phyloP scores from a whole-genome alignment of 2,888 invertebrate species.

The Eupithecia pulchellata region DNA sequence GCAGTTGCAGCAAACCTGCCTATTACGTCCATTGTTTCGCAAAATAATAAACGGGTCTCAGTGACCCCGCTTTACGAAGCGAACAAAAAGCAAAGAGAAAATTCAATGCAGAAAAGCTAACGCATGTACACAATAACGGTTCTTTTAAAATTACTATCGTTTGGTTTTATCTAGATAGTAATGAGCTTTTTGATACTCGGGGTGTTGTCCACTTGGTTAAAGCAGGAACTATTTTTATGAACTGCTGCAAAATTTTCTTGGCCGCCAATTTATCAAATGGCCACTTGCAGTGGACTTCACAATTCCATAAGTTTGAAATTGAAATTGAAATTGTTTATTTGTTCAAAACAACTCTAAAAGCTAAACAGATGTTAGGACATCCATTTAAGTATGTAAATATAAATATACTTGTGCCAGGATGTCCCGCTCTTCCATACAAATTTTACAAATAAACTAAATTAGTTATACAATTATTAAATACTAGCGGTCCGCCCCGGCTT shows the following conservation, averaged over 20 bases:
- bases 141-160: not conserved
- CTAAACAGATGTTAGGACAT: too few species aligned
- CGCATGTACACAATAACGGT: not conserved
- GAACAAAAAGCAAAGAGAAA: not conserved
- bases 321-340: too few species aligned
- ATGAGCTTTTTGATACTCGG: not conserved
- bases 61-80: constrained; percentile 50
- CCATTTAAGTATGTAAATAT: too few species aligned
- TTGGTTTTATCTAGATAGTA: not conserved
- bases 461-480: too few species aligned
- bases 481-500: too few species aligned
- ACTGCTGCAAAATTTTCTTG: not conserved
- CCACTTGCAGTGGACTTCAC: constrained; percentile 4
- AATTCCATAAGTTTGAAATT: constrained; percentile 2
- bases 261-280: constrained; percentile 6
- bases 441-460: too few species aligned
- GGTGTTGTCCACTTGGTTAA: not conserved
- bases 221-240: not conserved
- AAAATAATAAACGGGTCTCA: constrained; percentile 74
- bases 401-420: too few species aligned
- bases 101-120: not conserved
- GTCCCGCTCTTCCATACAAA: too few species aligned
- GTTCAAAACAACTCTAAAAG: too few species aligned
- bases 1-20: constrained; percentile 78
- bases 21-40: constrained; percentile 77